Conservation (phyloP, 2,797 vertebrate species). For the Spinibarbus caldwelli region DNA sequence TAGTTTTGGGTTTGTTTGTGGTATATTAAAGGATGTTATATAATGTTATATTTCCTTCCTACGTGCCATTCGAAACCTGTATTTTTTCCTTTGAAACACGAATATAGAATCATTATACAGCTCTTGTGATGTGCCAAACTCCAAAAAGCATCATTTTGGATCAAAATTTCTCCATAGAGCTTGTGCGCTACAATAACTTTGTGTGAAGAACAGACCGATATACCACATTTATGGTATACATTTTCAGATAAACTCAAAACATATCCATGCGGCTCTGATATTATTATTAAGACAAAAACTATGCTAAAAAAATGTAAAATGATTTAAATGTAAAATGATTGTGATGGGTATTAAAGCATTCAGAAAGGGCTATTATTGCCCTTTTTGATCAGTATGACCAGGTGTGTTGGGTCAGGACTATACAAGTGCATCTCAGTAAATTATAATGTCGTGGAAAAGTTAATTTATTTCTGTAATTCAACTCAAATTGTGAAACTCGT, state of each 20-base stretch:
- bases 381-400: conserved; percentile 1
- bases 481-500: no score
- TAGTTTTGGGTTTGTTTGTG: neutral
- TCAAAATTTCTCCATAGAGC: neutral
- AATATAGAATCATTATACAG: neutral
- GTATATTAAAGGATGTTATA: neutral
- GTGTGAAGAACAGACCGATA: neutral
- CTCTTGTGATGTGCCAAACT: neutral
- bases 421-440: no score
- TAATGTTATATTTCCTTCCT: neutral
- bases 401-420: neutral
- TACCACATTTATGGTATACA: neutral
- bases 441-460: no score
- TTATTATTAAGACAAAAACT: conserved; percentile 82
- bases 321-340: conserved; percentile 41
- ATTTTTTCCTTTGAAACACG: neutral
- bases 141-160: neutral
- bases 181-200: neutral
- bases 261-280: conserved; percentile 73
- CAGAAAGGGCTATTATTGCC: conserved; percentile 12
- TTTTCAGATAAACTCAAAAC: neutral
- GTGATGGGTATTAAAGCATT: conserved; percentile 1
- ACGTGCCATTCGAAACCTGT: neutral
- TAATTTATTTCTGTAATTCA: no score
- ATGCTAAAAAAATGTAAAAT: conserved; percentile 59